These are phyloP conservation scores for Marisa cornuarietis DNA, from an alignment of 1,140 invertebrate genomes.

Conservation along the genomic window DNA sequence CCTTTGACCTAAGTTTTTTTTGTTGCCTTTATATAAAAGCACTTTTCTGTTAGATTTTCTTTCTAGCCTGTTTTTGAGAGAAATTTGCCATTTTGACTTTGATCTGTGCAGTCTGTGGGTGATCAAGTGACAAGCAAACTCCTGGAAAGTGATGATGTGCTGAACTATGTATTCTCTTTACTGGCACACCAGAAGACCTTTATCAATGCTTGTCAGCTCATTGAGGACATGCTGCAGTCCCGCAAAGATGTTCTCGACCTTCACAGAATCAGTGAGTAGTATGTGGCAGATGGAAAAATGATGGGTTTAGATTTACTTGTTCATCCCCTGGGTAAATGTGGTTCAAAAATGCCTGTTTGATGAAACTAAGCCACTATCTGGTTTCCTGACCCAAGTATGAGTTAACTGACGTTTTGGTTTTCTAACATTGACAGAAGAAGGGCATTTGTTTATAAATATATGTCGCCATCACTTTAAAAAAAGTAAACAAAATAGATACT, in stretches of 20 bases:
- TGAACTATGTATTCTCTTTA: constrained; percentile 63
- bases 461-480: too few species aligned
- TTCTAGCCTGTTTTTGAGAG: background rate
- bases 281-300: too few species aligned
- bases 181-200: constrained; percentile 59
- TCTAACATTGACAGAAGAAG: too few species aligned
- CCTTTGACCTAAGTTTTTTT: background rate
- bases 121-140: constrained; percentile 50
- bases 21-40: background rate
- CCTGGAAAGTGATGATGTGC: constrained; percentile 54
- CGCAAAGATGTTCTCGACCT: constrained; percentile 55
- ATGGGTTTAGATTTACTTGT: too few species aligned
- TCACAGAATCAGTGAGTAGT: constrained; percentile 58
- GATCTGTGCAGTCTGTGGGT: constrained; percentile 49
- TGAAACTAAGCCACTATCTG: too few species aligned
- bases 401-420: too few species aligned
- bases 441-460: too few species aligned
- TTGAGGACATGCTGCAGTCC: constrained; percentile 63
- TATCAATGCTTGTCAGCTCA: constrained; percentile 61
- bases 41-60: background rate
- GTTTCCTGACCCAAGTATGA: too few species aligned
- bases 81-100: constrained; percentile 18
- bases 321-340: too few species aligned
- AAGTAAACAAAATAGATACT: too few species aligned
- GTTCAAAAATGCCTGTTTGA: too few species aligned